Conservation (phyloP, 2,888 invertebrate species). For the Gortyna flavago region DNA sequence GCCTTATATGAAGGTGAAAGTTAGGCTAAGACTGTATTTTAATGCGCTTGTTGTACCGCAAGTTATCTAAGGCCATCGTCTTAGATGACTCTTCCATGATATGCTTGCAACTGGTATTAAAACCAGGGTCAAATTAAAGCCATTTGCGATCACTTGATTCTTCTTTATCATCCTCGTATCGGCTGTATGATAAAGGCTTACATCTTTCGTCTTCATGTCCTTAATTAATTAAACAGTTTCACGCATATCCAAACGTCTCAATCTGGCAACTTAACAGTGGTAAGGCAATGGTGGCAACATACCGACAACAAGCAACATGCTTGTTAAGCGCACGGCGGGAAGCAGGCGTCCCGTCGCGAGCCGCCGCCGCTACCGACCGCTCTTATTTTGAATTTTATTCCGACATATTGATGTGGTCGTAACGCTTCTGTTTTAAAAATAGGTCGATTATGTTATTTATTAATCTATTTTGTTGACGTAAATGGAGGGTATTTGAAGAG, state of each 20-base stretch:
- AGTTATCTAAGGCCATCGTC: constrained; percentile 15
- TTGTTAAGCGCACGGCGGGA: constrained; percentile 67
- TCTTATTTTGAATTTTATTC: constrained; percentile 67
- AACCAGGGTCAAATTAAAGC: background rate
- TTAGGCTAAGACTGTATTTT: background rate
- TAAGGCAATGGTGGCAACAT: constrained; percentile 62
- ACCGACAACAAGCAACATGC: constrained; percentile 59
- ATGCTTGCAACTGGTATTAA: background rate
- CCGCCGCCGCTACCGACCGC: constrained; percentile 73
- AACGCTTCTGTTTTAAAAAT: constrained; percentile 63
- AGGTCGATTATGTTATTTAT: constrained; percentile 40
- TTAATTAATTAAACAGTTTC: constrained; percentile 40
- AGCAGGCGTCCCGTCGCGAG: constrained; percentile 65
- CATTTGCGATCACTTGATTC: background rate
- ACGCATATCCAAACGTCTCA: constrained; percentile 45
- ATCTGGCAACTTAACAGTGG: constrained; percentile 59
- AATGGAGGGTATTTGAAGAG: constrained; percentile 5
- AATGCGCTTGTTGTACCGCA: background rate
- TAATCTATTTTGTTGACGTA: constrained; percentile 37
- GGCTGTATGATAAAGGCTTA: constrained; percentile 4
- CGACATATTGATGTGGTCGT: constrained; percentile 56
- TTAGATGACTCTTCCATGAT: constrained; percentile 25
- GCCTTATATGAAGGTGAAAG: constrained; percentile 14
- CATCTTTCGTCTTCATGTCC: background rate
- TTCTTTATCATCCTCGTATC: background rate